phyloP scores from a whole-genome alignment of 2,113 vertebrate genomes.

The Ictalurus furcatus region DNA sequence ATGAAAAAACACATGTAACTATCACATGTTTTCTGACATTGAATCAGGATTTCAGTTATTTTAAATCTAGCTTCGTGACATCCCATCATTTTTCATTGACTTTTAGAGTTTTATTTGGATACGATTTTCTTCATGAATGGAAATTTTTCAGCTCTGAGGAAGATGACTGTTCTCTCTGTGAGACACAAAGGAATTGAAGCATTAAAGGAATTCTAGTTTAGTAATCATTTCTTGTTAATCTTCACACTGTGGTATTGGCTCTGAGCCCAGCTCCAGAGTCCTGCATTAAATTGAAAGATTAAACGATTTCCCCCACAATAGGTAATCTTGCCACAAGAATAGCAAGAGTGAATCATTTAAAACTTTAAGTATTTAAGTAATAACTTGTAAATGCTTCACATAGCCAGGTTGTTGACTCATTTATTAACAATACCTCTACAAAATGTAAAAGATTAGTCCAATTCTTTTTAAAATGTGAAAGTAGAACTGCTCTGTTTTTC shows the following conservation, averaged over 20 bases:
- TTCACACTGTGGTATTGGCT: neutral
- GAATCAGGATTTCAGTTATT: neutral
- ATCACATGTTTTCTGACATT: neutral
- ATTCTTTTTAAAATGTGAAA: neutral
- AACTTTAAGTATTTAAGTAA: neutral
- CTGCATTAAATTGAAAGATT: neutral
- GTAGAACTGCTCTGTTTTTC: neutral
- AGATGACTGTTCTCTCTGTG: neutral
- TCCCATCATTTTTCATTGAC: neutral
- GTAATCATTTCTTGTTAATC: neutral
- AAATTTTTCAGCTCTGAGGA: neutral
- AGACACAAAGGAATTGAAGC: neutral
- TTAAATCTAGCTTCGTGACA: neutral
- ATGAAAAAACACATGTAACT: neutral
- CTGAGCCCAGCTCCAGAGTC: neutral
- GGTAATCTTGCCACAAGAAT: neutral
- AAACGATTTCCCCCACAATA: neutral
- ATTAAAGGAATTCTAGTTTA: conserved; percentile 7
- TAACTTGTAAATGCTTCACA: neutral
- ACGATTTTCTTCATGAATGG: neutral
- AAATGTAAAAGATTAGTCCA: no score
- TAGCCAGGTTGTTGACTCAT: neutral
- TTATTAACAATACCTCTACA: neutral
- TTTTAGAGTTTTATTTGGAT: neutral
- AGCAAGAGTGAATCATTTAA: neutral